Percentiles rank a stretch among this genome's conserved stretches.
phyloP scores from a whole-genome alignment of 2,113 vertebrate genomes.

The Oriolus oriolus region DNA sequence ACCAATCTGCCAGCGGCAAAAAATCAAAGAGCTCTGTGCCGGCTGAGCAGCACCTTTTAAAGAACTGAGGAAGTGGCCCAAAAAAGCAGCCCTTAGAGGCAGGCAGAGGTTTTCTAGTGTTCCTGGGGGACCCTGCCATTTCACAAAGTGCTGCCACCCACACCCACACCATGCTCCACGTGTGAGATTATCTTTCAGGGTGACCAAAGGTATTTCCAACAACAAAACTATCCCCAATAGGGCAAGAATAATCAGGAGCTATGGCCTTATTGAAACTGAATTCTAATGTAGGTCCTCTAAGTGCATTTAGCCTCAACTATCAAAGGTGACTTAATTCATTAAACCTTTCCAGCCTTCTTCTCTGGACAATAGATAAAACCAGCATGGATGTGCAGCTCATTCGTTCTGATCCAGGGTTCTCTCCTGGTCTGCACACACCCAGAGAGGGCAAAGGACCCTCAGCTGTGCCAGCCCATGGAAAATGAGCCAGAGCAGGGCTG shows the following conservation, averaged over 20 bases:
- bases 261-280: neutral
- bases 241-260: neutral
- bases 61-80: neutral
- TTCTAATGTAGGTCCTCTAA: neutral
- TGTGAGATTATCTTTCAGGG: neutral
- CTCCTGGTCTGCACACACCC: neutral
- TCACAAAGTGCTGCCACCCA: neutral
- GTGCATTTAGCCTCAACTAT: fast-evolving
- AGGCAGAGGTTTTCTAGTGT: neutral
- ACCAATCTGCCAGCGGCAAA: neutral
- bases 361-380: neutral
- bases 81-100: neutral
- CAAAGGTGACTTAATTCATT: neutral
- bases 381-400: neutral
- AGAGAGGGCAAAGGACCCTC: neutral
- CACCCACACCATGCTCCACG: neutral
- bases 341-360: neutral
- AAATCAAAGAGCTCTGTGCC: neutral
- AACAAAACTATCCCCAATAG: neutral
- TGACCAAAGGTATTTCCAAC: neutral
- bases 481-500: fast-evolving
- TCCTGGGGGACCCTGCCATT: neutral
- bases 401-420: neutral
- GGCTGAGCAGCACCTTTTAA: neutral
- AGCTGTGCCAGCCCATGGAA: neutral